Percentiles rank a stretch among this genome's conserved stretches.
Evolutionary conservation across 2,113 vertebrate species (phyloP).

Genomic region (Laticauda laticaudata): DNA sequence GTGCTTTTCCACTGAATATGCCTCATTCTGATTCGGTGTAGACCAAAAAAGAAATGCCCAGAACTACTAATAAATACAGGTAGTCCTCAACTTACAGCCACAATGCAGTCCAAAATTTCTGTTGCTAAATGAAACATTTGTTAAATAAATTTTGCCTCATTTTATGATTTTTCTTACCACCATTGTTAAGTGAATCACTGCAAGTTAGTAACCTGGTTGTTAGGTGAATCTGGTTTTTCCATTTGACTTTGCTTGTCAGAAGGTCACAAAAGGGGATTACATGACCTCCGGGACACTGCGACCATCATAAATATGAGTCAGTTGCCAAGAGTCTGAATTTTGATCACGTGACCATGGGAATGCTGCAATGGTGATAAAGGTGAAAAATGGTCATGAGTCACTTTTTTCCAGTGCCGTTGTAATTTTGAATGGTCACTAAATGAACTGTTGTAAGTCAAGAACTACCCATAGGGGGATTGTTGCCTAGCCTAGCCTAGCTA

Average conservation of each 20-base stretch:
- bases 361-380: not conserved
- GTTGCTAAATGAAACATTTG: not conserved
- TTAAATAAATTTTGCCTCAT: not conserved
- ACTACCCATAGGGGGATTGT: not conserved
- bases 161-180: not conserved
- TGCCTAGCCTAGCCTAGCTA: not conserved
- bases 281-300: no score
- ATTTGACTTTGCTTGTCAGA: not conserved
- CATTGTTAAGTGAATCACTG: not conserved
- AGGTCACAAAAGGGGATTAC: not conserved
- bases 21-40: not conserved
- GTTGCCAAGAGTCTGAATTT: not conserved
- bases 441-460: no score
- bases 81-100: not conserved
- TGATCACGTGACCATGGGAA: not conserved
- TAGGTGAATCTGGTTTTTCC: not conserved
- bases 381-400: not conserved
- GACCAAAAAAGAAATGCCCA: not conserved
- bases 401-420: not conserved
- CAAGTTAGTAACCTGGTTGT: not conserved
- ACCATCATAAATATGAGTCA: not conserved
- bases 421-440: no score
- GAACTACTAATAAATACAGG: not conserved
- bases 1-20: not conserved
- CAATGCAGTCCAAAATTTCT: not conserved